A percentile compares a stretch with the other conserved stretches of the same genome.
Evolutionary conservation across 2,888 invertebrate species (phyloP).

Genomic region (Folsomia manolachei): DNA sequence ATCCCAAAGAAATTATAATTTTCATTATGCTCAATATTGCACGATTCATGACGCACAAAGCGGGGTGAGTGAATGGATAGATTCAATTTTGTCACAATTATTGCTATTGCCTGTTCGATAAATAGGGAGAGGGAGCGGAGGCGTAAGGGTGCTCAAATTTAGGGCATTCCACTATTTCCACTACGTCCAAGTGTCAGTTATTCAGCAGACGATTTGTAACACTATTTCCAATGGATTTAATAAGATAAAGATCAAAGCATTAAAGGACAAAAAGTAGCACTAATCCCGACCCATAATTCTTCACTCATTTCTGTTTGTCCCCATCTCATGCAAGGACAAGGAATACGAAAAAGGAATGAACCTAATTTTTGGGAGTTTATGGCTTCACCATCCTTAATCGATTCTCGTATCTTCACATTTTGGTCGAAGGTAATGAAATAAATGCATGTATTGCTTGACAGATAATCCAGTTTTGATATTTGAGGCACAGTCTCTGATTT

Average conservation of each 20-base stretch:
- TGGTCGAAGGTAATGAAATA: not conserved
- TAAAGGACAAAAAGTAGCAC: too few species aligned
- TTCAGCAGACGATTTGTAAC: too few species aligned
- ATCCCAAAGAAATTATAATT: not conserved
- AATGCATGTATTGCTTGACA: too few species aligned
- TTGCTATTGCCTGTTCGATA: too few species aligned
- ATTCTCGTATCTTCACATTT: too few species aligned
- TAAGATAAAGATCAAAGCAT: conserved; percentile 2
- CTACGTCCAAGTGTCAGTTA: not conserved
- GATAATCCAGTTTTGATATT: not conserved
- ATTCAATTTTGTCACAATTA: too few species aligned
- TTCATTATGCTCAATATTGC: conserved; percentile 3
- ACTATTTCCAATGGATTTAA: conserved; percentile 6
- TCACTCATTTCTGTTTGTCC: conserved; percentile 5
- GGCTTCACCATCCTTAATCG: not conserved
- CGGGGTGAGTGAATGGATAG: too few species aligned
- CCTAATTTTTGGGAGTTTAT: conserved; percentile 2
- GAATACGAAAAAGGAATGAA: conserved; percentile 14
- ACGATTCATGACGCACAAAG: not conserved
- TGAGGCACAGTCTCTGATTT: not conserved
- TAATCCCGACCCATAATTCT: conserved; percentile 1
- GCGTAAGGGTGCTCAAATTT: not conserved
- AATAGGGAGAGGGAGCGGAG: not conserved
- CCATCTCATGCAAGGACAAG: conserved; percentile 4
- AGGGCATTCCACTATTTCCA: not conserved